phyloP scores from a whole-genome alignment of 2,113 vertebrate species.

The Lophura nycthemera region DNA sequence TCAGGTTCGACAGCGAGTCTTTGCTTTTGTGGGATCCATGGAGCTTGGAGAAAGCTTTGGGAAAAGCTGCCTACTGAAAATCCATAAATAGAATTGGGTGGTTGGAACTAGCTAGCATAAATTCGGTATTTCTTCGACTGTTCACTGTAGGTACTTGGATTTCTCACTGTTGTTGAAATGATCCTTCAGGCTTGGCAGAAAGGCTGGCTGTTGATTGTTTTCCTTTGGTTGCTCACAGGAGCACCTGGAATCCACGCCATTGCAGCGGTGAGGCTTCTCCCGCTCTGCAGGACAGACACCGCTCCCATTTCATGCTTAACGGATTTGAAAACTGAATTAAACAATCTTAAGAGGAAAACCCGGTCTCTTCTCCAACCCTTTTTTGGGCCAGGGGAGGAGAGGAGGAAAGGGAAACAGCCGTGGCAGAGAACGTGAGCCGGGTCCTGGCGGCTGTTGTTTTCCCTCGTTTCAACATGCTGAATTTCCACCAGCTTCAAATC shows the following conservation, averaged over 20 bases:
- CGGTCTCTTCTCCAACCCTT: neutral
- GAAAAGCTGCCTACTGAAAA: neutral
- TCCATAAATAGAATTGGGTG: rapidly evolving
- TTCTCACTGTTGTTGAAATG: neutral
- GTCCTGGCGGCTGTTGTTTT: neutral
- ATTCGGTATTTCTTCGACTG: neutral
- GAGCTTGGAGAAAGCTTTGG: neutral
- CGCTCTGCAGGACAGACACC: neutral
- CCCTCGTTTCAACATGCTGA: neutral
- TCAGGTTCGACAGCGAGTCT: rapidly evolving
- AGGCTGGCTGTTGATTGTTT: neutral
- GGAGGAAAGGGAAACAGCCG: neutral
- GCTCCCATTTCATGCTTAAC: neutral
- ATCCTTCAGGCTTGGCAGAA: neutral
- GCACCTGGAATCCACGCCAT: neutral
- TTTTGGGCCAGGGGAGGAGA: neutral
- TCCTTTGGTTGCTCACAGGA: neutral
- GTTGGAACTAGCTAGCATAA: neutral
- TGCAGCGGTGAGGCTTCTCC: neutral
- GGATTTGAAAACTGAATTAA: neutral
- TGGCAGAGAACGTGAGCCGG: neutral
- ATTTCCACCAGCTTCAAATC: neutral
- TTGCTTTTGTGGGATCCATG: neutral
- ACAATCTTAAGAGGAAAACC: neutral
- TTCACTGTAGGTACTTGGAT: neutral